A percentile compares a stretch with the other conserved stretches of the same genome.
These are phyloP conservation scores for Ophion ellenae DNA, from an alignment of 2,888 invertebrate species.

Conservation along the genomic window DNA sequence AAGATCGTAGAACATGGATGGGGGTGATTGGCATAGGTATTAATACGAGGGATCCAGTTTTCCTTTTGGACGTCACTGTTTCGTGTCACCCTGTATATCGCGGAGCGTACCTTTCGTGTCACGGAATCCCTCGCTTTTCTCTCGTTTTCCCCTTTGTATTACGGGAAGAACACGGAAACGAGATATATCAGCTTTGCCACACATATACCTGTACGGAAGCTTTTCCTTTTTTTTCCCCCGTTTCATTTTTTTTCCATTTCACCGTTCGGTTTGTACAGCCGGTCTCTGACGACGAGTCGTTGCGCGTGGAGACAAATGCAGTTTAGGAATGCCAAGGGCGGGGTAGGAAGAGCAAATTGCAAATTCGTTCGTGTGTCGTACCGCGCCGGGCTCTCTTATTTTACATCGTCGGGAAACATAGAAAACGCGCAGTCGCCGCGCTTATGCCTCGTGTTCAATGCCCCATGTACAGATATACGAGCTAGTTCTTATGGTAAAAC, in stretches of 20 bases:
- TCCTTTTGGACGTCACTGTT: no score
- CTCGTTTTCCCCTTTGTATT: conserved; percentile 41
- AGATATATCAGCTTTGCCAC: conserved; percentile 45
- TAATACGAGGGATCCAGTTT: no score
- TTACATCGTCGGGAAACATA: conserved; percentile 20
- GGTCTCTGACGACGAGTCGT: conserved; percentile 51
- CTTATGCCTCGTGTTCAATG: not conserved
- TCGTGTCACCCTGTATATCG: not conserved
- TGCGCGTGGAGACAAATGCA: conserved; percentile 15
- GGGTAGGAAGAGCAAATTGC: conserved; percentile 38
- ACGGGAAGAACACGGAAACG: conserved; percentile 57
- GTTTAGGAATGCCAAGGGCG: conserved; percentile 29
- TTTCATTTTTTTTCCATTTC: conserved; percentile 19
- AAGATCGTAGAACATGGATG: no score
- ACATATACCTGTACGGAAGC: conserved; percentile 14
- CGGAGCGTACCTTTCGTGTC: conserved; percentile 35
- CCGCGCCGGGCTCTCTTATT: conserved; percentile 35
- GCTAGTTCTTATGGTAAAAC: not conserved
- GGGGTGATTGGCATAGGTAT: no score
- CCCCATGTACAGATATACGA: not conserved
- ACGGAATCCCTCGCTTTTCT: conserved; percentile 56
- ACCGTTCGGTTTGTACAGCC: conserved; percentile 36
- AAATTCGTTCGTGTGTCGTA: conserved; percentile 53
- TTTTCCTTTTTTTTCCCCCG: conserved; percentile 9
- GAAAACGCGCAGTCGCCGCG: not conserved